These are phyloP conservation scores for Ectemnius cavifrons DNA, from an alignment of 2,888 invertebrate species.

Conservation along the genomic window DNA sequence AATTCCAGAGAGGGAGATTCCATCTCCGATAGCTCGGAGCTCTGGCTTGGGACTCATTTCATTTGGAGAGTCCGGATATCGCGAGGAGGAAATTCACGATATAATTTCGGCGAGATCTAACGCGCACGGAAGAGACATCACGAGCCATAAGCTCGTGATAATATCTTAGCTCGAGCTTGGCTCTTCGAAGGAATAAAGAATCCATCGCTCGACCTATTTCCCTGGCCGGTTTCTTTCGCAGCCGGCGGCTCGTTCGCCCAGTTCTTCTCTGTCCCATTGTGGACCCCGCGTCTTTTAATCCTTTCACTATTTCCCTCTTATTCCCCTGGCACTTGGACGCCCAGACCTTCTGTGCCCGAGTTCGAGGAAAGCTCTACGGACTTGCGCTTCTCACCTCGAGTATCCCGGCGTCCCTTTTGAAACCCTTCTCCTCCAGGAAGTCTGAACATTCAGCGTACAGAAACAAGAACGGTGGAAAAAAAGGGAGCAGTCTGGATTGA, in stretches of 20 bases:
- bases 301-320: slow-evolving; percentile 18
- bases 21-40: too few species aligned
- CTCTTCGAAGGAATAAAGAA: slow-evolving; percentile 46
- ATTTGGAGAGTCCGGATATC: too few species aligned
- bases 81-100: too few species aligned
- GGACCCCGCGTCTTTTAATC: slow-evolving; percentile 3
- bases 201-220: slow-evolving; percentile 49
- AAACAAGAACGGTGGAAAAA: too few species aligned
- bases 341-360: slow-evolving; percentile 22
- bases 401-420: slow-evolving; percentile 16
- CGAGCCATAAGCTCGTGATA: slow-evolving; percentile 19
- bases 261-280: neutral
- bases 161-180: slow-evolving; percentile 29
- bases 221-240: slow-evolving; percentile 11
- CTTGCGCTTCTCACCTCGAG: slow-evolving; percentile 45
- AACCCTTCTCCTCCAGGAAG: too few species aligned
- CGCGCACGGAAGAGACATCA: slow-evolving; percentile 8
- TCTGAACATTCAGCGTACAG: too few species aligned
- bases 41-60: neutral
- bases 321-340: slow-evolving; percentile 19
- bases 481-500: too few species aligned
- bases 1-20: too few species aligned
- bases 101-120: neutral
- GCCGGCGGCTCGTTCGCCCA: neutral
- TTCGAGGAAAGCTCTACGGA: slow-evolving; percentile 44